Conservation (phyloP, 2,797 vertebrate species). For the Cyprinodon diabolis region DNA sequence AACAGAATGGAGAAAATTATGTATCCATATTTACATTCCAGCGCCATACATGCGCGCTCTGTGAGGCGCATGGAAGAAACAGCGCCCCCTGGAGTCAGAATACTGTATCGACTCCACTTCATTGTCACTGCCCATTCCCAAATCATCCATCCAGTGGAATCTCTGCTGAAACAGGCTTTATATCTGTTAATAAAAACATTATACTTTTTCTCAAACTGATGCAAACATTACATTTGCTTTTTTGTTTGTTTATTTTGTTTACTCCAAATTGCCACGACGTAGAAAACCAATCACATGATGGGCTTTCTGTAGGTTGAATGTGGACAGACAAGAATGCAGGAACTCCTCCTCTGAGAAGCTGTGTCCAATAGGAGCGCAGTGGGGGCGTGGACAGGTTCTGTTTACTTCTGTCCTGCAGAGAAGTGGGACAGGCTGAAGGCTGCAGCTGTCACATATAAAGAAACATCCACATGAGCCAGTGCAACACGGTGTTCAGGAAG, state of each 20-base stretch:
- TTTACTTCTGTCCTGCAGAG: constrained; percentile 61
- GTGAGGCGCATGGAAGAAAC: too few relatives aligned
- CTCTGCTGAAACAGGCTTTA: too few relatives aligned
- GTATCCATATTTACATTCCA: too few relatives aligned
- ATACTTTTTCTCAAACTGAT: too few relatives aligned
- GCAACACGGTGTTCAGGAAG: constrained; percentile 53
- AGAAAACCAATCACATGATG: background rate
- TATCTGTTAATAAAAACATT: too few relatives aligned
- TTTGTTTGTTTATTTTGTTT: background rate
- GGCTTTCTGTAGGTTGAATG: background rate
- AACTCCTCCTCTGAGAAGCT: constrained; percentile 37
- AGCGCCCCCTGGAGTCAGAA: too few relatives aligned
- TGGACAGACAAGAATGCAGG: background rate
- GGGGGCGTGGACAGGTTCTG: constrained; percentile 60
- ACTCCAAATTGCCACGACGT: background rate
- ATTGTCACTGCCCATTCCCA: too few relatives aligned
- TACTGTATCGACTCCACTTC: too few relatives aligned
- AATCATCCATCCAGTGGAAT: too few relatives aligned
- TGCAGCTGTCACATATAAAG: constrained; percentile 50
- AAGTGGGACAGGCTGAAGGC: constrained; percentile 71
- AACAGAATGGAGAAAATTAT: too few relatives aligned
- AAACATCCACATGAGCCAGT: constrained; percentile 58
- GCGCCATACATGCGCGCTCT: too few relatives aligned
- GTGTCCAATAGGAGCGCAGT: constrained; percentile 54
- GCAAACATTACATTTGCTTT: too few relatives aligned